Base-by-base conservation (phyloP, 2,797 vertebrate species). In the Catostomus latipinnis region DNA sequence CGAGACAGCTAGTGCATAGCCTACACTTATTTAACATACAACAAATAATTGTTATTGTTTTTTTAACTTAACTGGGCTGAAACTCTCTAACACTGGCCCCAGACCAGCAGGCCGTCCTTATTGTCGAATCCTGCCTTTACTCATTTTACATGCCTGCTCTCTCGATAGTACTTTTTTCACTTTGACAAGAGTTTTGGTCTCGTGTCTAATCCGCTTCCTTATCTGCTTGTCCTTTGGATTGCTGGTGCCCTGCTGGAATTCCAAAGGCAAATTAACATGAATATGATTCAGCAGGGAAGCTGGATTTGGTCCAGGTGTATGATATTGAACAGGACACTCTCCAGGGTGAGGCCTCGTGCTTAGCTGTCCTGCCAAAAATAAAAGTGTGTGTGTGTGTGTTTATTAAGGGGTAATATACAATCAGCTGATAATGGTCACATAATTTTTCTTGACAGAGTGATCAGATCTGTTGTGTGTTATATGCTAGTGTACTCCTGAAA, bases 221-320 rank as follows among this genome's bases (percentile, higher is more conserved):
- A 57, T 60, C 56, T 53, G 56, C 43, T 16, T 70, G 56, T 81
- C 65, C 49, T 67, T 58, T 66, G 61, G 70, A 60, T 43, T 60
- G 63, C 71, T 2, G 46, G 56, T 61, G 46, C 50, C 66, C 22
- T 60, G 63, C 56, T 81, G 53, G 22, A 63, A 10, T 18, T 74
- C 54, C 48, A 54, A 67, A 72, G 54, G 68, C 65, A 79, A 66
- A 74, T 34, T 43, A 68, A 69, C 16, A 45, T 56, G 9, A 72
- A 73, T 54, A n/a, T 76, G 8, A 56, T 67, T 68, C 68, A 50
- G 54, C 62, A 18, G 74, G 61, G 56, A 56, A 65, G 50, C 49
- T 75, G 71, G 73, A 72, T 52, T 60, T 45, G 43, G 52, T 16
- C 76, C 81, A 79, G 50, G 12, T 43, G 6, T 73, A n/a, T 80